These are phyloP conservation scores for Agonum fuliginosum DNA, from an alignment of 2,888 invertebrate genomes.

Conservation along the genomic window DNA sequence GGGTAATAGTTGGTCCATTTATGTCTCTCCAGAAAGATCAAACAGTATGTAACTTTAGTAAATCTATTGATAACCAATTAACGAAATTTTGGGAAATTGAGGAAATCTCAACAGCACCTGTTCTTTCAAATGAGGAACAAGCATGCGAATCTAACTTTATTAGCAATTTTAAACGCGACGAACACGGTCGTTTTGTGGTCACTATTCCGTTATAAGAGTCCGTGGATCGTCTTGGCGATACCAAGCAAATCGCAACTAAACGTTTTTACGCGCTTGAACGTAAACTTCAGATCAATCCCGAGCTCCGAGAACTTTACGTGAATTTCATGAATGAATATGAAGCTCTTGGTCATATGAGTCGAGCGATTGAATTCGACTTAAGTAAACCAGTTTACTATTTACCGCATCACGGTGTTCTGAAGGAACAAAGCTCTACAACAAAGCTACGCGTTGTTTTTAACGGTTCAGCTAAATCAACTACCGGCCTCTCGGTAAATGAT, in stretches of 20 bases:
- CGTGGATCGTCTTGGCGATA: slow-evolving; percentile 61
- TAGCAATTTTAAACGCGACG: slow-evolving; percentile 60
- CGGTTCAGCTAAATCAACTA: slow-evolving; percentile 35
- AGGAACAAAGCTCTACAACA: slow-evolving; percentile 61
- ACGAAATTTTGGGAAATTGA: slow-evolving; percentile 62
- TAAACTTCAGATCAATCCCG: slow-evolving; percentile 61
- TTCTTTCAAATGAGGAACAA: slow-evolving; percentile 61
- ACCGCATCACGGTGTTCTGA: slow-evolving; percentile 63
- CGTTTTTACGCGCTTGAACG: slow-evolving; percentile 63
- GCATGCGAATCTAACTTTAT: slow-evolving; percentile 64
- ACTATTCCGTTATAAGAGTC: slow-evolving; percentile 63
- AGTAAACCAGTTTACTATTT: too few species aligned
- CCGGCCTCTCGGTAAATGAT: slow-evolving; percentile 64
- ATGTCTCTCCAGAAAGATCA: background rate
- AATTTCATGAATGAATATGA: slow-evolving; percentile 62
- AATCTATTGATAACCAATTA: background rate
- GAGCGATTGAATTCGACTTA: background rate
- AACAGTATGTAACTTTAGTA: background rate
- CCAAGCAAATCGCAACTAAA: slow-evolving; percentile 63
- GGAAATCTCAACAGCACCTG: slow-evolving; percentile 58
- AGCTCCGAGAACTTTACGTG: slow-evolving; percentile 61
- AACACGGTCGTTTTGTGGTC: slow-evolving; percentile 64
- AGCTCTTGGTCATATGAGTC: slow-evolving; percentile 62
- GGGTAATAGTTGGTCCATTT: slow-evolving; percentile 58
- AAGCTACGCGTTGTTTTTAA: slow-evolving; percentile 55